Percentiles rank a stretch among this genome's conserved stretches.
These are phyloP conservation scores for Macrotrachela quadricornifera DNA, from an alignment of 1,140 invertebrate species.

Conservation along the genomic window DNA sequence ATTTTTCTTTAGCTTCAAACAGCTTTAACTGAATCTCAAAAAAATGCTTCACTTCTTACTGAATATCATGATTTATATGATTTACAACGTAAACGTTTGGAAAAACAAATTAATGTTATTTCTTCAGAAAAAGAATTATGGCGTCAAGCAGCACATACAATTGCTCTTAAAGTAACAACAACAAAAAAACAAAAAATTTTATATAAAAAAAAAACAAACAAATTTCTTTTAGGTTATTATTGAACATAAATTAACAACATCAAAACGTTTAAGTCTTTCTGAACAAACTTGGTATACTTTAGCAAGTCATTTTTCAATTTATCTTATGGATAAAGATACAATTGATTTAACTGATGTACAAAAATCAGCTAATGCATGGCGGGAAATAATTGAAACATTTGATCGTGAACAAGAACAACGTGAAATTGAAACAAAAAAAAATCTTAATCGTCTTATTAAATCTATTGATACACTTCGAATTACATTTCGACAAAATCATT, in stretches of 20 bases:
- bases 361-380: slow-evolving; percentile 22
- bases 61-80: slow-evolving; percentile 31
- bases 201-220: background rate
- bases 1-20: slow-evolving; percentile 17
- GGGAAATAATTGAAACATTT: slow-evolving; percentile 21
- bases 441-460: background rate
- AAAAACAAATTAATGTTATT: slow-evolving; percentile 19
- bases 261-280: slow-evolving; percentile 21
- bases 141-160: slow-evolving; percentile 25
- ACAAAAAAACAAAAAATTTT: background rate
- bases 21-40: slow-evolving; percentile 24
- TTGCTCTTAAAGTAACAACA: slow-evolving; percentile 22
- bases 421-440: slow-evolving; percentile 17
- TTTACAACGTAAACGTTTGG: slow-evolving; percentile 23
- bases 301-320: slow-evolving; percentile 26
- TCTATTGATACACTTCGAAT: background rate
- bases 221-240: slow-evolving; percentile 20
- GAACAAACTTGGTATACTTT: slow-evolving; percentile 28
- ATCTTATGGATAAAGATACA: slow-evolving; percentile 26
- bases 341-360: slow-evolving; percentile 19
- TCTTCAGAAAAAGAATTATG: slow-evolving; percentile 26
- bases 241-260: slow-evolving; percentile 21
- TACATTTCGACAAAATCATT: no score
- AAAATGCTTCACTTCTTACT: slow-evolving; percentile 23
- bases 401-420: slow-evolving; percentile 15